phyloP scores from a whole-genome alignment of 1,140 invertebrate species.

The Arion vulgaris region DNA sequence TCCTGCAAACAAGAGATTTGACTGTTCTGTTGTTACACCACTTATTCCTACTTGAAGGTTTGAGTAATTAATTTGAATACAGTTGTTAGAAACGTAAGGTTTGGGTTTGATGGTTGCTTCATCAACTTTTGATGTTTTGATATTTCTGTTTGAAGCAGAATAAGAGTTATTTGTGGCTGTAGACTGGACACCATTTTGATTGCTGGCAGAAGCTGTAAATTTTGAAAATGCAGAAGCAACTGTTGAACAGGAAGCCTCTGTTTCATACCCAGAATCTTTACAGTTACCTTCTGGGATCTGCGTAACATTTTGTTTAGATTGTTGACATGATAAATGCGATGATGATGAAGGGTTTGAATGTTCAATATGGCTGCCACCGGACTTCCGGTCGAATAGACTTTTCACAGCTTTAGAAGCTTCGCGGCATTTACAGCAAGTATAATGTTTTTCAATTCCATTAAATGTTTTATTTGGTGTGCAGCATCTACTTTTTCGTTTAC shows the following conservation, averaged over 20 bases:
- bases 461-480: conserved; percentile 36
- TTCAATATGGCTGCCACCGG: neutral
- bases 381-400: conserved; percentile 9
- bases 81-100: too few relatives aligned
- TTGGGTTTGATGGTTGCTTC: too few relatives aligned
- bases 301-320: neutral
- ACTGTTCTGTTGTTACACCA: neutral
- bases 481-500: conserved; percentile 26
- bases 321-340: neutral
- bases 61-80: neutral
- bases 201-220: neutral
- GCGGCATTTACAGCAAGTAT: conserved; percentile 26
- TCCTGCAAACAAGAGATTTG: neutral
- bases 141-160: neutral
- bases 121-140: too few relatives aligned
- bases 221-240: conserved; percentile 21
- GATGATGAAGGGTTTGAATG: neutral
- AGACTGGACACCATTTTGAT: neutral
- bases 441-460: conserved; percentile 27
- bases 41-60: neutral
- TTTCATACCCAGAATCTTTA: conserved; percentile 36
- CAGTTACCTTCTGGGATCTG: neutral
- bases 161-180: neutral
- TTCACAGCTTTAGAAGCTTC: conserved; percentile 8
- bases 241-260: conserved; percentile 32